phyloP scores from a whole-genome alignment of 2,113 vertebrate species.

The Takifugu bimaculatus region DNA sequence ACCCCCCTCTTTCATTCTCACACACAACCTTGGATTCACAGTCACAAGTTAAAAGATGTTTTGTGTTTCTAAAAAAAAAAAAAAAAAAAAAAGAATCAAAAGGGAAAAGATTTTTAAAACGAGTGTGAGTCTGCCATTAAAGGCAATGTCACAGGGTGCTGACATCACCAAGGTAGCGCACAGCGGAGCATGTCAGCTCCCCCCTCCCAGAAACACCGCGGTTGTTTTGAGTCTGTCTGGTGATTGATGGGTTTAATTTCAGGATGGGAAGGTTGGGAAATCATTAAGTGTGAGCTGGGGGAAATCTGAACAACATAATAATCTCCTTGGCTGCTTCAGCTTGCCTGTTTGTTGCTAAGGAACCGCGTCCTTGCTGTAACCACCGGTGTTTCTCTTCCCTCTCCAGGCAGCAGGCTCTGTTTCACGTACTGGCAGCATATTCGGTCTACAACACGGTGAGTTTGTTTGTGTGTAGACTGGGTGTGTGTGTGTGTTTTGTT shows the following conservation, averaged over 20 bases:
- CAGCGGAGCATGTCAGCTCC: background rate
- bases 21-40: conserved; percentile 16
- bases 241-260: conserved; percentile 23
- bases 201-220: background rate
- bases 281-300: background rate
- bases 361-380: conserved; percentile 26
- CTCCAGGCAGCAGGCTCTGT: conserved; percentile 86
- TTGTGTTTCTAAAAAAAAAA: background rate
- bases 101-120: no score
- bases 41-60: background rate
- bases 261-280: conserved; percentile 12
- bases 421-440: conserved; percentile 88
- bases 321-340: background rate
- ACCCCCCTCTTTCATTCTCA: background rate
- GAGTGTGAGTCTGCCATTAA: no score
- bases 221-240: conserved; percentile 10
- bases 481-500: conserved; percentile 3
- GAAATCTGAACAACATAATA: conserved; percentile 3
- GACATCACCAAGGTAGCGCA: background rate
- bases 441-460: conserved; percentile 92
- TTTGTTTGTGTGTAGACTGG: conserved; percentile 17
- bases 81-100: background rate
- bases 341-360: conserved; percentile 11
- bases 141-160: background rate
- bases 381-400: conserved; percentile 47